Conservation (phyloP, 2,113 vertebrate species). For the Myanophis thanlyinensis region DNA sequence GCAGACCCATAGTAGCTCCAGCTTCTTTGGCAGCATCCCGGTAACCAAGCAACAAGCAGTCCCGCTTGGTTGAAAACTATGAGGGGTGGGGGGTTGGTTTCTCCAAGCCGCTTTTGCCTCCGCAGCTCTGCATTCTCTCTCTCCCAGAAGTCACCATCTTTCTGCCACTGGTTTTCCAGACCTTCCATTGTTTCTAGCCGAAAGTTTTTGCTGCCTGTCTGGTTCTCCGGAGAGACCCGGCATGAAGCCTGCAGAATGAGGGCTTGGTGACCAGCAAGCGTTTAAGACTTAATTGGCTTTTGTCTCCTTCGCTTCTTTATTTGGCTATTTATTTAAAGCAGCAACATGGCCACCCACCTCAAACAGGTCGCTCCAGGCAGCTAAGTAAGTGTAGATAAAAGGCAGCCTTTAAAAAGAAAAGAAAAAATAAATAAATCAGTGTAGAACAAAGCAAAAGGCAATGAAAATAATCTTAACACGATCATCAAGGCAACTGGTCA, state of each 20-base stretch:
- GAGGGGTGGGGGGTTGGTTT: slow-evolving; percentile 48
- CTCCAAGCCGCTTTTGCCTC: slow-evolving; percentile 43
- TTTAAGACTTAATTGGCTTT: slow-evolving; percentile 52
- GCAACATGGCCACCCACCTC: not conserved
- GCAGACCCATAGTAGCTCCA: not conserved
- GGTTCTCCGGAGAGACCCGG: slow-evolving; percentile 43
- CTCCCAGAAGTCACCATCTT: slow-evolving; percentile 35
- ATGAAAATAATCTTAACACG: not conserved
- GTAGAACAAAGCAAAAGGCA: not conserved
- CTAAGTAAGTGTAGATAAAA: not conserved
- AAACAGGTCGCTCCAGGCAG: not conserved
- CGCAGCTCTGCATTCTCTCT: slow-evolving; percentile 19
- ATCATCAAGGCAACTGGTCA: not conserved
- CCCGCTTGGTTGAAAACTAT: not conserved
- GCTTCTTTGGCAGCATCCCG: slow-evolving; percentile 8
- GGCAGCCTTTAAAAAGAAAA: not conserved
- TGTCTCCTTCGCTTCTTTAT: slow-evolving; percentile 15
- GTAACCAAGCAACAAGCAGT: slow-evolving; percentile 47
- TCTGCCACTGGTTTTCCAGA: slow-evolving; percentile 32
- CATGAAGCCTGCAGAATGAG: slow-evolving; percentile 22
- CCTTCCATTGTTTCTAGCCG: slow-evolving; percentile 48
- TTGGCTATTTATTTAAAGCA: not conserved
- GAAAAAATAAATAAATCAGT: too few species aligned
- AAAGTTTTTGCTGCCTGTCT: slow-evolving; percentile 18
- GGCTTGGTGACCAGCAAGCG: too few species aligned